Percentiles rank a stretch among this genome's conserved stretches.
Conservation (phyloP, 2,888 invertebrate genomes). For the Zygaena filipendulae region DNA sequence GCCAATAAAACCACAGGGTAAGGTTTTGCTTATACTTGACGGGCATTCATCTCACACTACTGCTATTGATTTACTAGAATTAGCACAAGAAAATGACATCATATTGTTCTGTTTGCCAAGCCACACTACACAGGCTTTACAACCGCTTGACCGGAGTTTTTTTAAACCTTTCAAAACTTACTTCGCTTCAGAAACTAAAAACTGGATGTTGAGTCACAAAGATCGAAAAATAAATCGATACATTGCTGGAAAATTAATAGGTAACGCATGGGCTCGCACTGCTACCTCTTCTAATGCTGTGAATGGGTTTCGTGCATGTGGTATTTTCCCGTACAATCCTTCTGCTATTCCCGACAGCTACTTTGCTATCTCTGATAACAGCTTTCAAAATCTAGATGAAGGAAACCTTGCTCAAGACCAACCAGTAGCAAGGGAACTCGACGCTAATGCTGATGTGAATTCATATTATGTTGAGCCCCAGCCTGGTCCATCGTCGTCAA, state of each 20-base stretch:
- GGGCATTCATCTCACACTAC: slow-evolving; percentile 17
- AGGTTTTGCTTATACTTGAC: slow-evolving; percentile 18
- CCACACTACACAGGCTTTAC: slow-evolving; percentile 13
- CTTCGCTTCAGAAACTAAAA: slow-evolving; percentile 4
- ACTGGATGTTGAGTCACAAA: slow-evolving; percentile 3
- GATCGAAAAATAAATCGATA: slow-evolving; percentile 1
- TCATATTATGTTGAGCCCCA: no score
- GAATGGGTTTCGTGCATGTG: slow-evolving; percentile 3
- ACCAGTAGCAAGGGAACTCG: no score
- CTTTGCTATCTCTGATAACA: slow-evolving; percentile 4
- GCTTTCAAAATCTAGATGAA: slow-evolving; percentile 7
- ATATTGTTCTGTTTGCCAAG: slow-evolving; percentile 16
- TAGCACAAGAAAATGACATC: slow-evolving; percentile 15
- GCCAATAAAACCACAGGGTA: slow-evolving; percentile 16
- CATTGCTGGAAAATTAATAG: slow-evolving; percentile 5
- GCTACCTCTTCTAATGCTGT: slow-evolving; percentile 6
- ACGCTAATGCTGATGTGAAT: no score
- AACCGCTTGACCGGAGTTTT: slow-evolving; percentile 11
- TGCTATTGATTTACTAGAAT: slow-evolving; percentile 12
- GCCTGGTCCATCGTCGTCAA: no score
- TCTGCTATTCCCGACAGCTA: slow-evolving; percentile 2
- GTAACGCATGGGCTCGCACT: slow-evolving; percentile 6
- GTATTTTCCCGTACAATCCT: slow-evolving; percentile 6
- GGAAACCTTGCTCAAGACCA: no score
- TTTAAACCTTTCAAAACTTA: slow-evolving; percentile 9